These are phyloP conservation scores for Melieria omissa DNA, from an alignment of 2,888 invertebrate genomes.

Conservation along the genomic window DNA sequence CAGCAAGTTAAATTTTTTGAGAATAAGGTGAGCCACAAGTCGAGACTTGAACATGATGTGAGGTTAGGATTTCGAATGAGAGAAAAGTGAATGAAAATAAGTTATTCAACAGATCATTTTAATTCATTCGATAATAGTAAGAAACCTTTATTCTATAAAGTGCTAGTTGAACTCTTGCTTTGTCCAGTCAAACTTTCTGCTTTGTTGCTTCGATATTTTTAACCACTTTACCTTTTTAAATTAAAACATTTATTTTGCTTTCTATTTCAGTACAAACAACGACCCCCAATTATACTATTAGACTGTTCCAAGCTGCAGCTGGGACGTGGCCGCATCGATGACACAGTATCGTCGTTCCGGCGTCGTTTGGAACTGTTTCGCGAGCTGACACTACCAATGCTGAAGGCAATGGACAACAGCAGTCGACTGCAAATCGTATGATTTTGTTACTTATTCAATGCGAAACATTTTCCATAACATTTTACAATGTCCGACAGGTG, in stretches of 20 bases:
- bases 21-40: constrained; percentile 74
- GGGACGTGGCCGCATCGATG: constrained; percentile 85
- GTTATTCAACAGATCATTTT: neutral
- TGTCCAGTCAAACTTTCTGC: too few species aligned
- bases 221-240: constrained; percentile 7
- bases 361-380: constrained; percentile 87
- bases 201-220: too few species aligned
- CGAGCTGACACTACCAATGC: constrained; percentile 87
- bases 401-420: constrained; percentile 84
- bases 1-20: constrained; percentile 90
- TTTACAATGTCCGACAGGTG: constrained; percentile 69
- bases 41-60: constrained; percentile 8
- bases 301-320: constrained; percentile 92
- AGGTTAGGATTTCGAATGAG: neutral
- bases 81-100: neutral
- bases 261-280: constrained; percentile 75
- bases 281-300: constrained; percentile 83
- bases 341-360: constrained; percentile 86
- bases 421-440: constrained; percentile 87
- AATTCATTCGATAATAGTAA: neutral
- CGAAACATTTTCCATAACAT: neutral
- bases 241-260: constrained; percentile 9
- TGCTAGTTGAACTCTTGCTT: too few species aligned
- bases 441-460: neutral
- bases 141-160: neutral